Evolutionary conservation across 30 jellyfish, hydroid and myxozoan genomes (phyloP), one percentile per base, ranked within the genome.

Genomic region (Aurelia sp.): DNA sequence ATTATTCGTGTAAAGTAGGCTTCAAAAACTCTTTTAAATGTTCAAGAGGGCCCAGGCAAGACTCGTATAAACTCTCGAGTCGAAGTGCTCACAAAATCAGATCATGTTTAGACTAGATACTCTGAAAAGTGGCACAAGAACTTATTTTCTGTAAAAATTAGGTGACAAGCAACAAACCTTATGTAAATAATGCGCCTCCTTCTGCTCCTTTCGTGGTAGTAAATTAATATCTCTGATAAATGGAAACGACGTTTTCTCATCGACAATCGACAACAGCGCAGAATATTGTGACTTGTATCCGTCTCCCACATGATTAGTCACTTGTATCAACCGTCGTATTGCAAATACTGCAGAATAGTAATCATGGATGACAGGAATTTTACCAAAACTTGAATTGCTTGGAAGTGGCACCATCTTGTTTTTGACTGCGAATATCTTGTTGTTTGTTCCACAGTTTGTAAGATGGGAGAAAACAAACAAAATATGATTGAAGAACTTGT

Each of bases 381-480:
- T 19, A 13, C 89, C 89, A 22, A 78, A 78, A 27, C 24, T 8
- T 27, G 66, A 12, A 5, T 65, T 35, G 1, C 30, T 30, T 2
- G 72, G 40, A 8, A 18, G 16, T 65, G 18, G 40, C 71, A 2
- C 8, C 5, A 21, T 13, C 9, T 52, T n/a, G 11, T 17, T n/a
- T 22, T 30, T 18, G 15, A 55, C 48, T 5, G 52, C 16, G 48
- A 83, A 83, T 16, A 71, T 27, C 16, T 81, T 69, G 52, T 83
- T 59, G 52, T 70, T 71, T n/a, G 86, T 22, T 35, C 92, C 92
- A 57, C 92, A 83, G n/a, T 70, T 63, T 11, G 92, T 83, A 13
- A 83, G 33, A 72, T 48, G 76, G 5, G 92, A 59, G 4, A 83
- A 63, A 24, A 67, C 86, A 20, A 70, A 67, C 16, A 83, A 44